Evolutionary conservation across 64 coral and sea anemone genomes (phyloP).

Genomic region (Montipora cactus): DNA sequence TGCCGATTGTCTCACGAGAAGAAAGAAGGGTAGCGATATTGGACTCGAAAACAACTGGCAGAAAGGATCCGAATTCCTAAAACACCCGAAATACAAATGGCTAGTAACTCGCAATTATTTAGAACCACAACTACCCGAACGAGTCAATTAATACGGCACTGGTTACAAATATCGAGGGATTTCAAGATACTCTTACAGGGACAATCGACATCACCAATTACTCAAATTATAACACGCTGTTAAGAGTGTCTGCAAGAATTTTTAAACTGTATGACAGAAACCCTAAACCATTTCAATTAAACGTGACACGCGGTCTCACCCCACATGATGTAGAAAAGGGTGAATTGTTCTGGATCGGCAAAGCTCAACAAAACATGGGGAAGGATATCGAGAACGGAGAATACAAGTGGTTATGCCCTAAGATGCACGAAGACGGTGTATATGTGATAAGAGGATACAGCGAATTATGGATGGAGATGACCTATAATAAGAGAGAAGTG

Average conservation of each 20-base stretch:
- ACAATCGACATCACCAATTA: conserved; percentile 33
- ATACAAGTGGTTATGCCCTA: conserved; percentile 38
- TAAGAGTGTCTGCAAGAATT: conserved; percentile 15
- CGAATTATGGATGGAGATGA: conserved; percentile 16
- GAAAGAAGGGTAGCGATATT: background rate
- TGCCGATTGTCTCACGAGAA: conserved; percentile 11
- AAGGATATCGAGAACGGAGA: conserved; percentile 41
- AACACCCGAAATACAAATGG: conserved; percentile 5
- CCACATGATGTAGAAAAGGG: background rate
- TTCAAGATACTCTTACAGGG: background rate
- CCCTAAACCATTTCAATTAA: background rate
- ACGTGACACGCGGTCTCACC: background rate
- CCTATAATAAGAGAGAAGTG: no score
- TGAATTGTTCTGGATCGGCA: conserved; percentile 29
- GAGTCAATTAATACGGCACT: background rate
- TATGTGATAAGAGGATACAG: conserved; percentile 28
- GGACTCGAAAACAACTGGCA: conserved; percentile 10
- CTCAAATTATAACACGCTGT: conserved; percentile 8
- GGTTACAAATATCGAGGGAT: background rate
- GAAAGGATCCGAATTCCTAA: conserved; percentile 25
- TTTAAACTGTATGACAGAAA: background rate
- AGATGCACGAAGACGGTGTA: conserved; percentile 38
- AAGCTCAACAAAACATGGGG: conserved; percentile 12
- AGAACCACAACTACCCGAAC: conserved; percentile 10
- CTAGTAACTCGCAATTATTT: background rate